A percentile compares a stretch with the other conserved stretches of the same genome.
phyloP scores from a whole-genome alignment of 23 tunicate species.

The Oikopleura dioica region DNA sequence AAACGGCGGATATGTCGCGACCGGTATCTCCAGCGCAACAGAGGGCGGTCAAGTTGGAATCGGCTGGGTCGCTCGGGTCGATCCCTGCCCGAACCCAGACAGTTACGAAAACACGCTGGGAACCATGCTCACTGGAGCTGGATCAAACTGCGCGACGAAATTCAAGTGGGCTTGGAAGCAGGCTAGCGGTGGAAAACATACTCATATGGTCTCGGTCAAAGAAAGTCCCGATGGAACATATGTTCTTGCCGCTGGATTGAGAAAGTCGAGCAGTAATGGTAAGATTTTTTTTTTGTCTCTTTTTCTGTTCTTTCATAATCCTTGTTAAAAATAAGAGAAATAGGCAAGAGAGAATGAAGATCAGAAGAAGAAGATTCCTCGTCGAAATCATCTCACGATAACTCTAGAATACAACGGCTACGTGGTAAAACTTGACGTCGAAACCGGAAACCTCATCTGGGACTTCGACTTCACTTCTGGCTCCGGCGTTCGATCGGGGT shows the following conservation, averaged over 20 bases:
- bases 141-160: background rate
- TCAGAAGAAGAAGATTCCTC: too few species aligned
- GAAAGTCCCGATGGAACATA: background rate
- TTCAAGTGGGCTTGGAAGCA: background rate
- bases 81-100: background rate
- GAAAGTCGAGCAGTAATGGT: background rate
- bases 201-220: background rate
- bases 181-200: background rate
- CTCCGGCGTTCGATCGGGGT: background rate
- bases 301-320: too few species aligned
- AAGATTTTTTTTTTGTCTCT: too few species aligned
- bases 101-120: background rate
- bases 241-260: background rate
- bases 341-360: too few species aligned
- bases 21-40: background rate
- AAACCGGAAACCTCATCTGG: background rate
- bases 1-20: background rate
- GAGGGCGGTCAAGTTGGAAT: background rate
- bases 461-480: background rate
- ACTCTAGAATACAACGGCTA: background rate
- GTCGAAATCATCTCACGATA: too few species aligned
- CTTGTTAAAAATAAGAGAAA: too few species aligned
- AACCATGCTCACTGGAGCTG: background rate
- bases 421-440: background rate
- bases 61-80: background rate